Percentiles rank a stretch among this genome's conserved stretches.
These are phyloP conservation scores for Sphyrna mokarran DNA, from an alignment of 2,113 vertebrate species.

Conservation along the genomic window DNA sequence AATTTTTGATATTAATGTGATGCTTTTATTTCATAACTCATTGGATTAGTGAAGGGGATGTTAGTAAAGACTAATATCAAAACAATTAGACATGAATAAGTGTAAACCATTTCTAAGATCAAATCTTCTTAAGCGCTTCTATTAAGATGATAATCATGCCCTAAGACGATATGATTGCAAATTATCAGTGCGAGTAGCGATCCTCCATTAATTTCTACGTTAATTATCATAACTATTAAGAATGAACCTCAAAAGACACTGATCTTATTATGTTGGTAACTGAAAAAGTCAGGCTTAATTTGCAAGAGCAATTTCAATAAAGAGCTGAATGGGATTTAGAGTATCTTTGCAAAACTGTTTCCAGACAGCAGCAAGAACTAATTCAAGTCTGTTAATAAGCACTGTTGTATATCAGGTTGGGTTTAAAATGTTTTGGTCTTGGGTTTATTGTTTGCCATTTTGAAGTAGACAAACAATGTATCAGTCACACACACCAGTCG, in stretches of 20 bases:
- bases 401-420: not conserved
- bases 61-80: slow-evolving; percentile 14
- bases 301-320: not conserved
- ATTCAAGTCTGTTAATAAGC: not conserved
- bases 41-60: not conserved
- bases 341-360: not conserved
- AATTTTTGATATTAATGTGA: not conserved
- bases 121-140: not conserved
- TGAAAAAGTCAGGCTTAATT: not conserved
- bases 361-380: not conserved
- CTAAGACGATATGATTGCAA: slow-evolving; percentile 7
- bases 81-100: not conserved
- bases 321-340: not conserved
- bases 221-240: not conserved
- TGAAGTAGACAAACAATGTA: not conserved
- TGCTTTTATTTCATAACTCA: not conserved
- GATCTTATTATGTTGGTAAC: not conserved
- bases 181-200: not conserved
- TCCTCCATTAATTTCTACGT: slow-evolving; percentile 27
- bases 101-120: slow-evolving; percentile 10
- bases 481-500: not conserved
- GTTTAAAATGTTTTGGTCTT: not conserved
- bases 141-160: slow-evolving; percentile 24
- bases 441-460: slow-evolving; percentile 3
- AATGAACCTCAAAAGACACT: not conserved